phyloP scores from a whole-genome alignment of 1,140 invertebrate genomes.

The Bicyclus anynana region DNA sequence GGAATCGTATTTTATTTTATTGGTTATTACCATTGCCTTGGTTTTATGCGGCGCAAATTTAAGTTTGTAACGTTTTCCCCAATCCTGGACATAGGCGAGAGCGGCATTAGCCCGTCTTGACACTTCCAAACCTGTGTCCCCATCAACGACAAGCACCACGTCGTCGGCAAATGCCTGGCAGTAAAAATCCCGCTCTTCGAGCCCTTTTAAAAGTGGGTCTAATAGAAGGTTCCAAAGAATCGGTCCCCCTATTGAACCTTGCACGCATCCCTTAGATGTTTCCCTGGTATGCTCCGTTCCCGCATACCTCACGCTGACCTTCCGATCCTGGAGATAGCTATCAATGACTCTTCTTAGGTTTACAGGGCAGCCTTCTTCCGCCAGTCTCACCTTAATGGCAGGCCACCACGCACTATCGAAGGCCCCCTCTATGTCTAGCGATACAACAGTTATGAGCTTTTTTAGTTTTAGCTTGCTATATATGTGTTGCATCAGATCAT shows the following conservation, averaged over 20 bases:
- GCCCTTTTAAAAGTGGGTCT: background rate
- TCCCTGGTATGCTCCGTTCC: background rate
- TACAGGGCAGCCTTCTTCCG: background rate
- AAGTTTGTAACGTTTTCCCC: background rate
- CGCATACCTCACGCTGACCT: background rate
- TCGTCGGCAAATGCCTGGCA: background rate
- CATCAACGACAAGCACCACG: background rate
- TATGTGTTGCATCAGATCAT: slow-evolving; percentile 1
- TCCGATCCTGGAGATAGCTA: background rate
- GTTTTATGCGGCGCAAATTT: background rate
- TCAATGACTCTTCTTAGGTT: background rate
- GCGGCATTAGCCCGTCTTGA: background rate
- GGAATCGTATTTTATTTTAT: too few species aligned
- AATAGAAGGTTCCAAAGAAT: background rate
- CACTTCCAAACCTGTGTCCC: background rate
- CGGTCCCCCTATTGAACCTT: background rate
- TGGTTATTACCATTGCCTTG: too few species aligned
- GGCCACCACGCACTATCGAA: slow-evolving; percentile 12
- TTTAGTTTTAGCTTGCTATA: background rate
- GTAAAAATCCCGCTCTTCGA: background rate
- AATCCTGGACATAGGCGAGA: background rate
- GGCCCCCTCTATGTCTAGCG: slow-evolving; percentile 14
- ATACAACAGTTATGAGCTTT: background rate
- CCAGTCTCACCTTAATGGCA: background rate
- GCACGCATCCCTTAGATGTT: background rate